Evolutionary conservation across 1,140 invertebrate species (phyloP), one percentile per base, ranked within the genome.

Genomic region (Bombus cullumanus): DNA sequence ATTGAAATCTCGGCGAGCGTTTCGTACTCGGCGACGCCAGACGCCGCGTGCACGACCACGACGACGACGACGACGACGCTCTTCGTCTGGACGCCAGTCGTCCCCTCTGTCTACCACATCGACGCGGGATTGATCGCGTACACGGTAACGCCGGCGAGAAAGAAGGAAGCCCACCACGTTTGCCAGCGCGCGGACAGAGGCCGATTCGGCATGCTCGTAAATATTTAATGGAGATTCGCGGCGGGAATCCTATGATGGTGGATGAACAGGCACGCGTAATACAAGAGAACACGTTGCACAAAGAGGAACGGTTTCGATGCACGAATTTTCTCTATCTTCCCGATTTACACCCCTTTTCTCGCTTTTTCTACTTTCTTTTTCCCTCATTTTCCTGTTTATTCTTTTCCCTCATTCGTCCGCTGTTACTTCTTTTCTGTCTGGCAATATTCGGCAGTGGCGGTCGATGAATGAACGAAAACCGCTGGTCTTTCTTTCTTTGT

Each of bases 191-290:
- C 43, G 64, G 59, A 69, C 53, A 39, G 68, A 39, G 73, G 69
- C 57, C 66, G 88, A 86, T 89, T 89, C 75, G 72, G 80, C 37
- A 22, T 59, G 59, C 68, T 62, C 47, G 88, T 84, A 89, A 90
- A 90, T 90, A 90, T 90, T 90, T 90, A 90, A 90, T 72, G 81
- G 77, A 31, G n/a, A 84, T 83, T 69, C 87, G 66, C 71, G 37
- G 57, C 71, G 59, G 59, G 76, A 82, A 53, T 34, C 71, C 71
- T 39, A 57, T 69, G 76, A 89, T 78, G 59, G 37, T 25, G n/a
- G 18, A 13, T 37, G 34, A 41, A 41, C n/a, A 6, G 31, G 8
- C 57, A 53, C 75, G 75, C 28, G 74, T 37, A 53, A 53, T 74
- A 34, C 68, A 31, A 62, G 64, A 86, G 43, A 72, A 86, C 79